Conservation (phyloP, 2,888 invertebrate genomes). For the Netelia melanura region DNA sequence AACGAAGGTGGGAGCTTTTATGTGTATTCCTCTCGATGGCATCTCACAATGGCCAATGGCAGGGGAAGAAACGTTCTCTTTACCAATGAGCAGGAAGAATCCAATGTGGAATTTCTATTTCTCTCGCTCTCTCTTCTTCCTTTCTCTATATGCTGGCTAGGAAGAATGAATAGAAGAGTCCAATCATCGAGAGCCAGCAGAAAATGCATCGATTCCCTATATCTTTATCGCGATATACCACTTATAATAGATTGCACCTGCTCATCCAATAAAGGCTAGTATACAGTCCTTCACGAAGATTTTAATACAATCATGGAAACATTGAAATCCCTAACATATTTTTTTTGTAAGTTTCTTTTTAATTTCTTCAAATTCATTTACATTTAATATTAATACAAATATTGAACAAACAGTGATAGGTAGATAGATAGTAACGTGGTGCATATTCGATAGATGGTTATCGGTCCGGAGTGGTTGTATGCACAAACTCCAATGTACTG, state of each 20-base stretch:
- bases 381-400: too few relatives aligned
- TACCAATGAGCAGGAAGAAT: slow-evolving; percentile 18
- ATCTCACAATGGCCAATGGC: slow-evolving; percentile 7
- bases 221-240: slow-evolving; percentile 1
- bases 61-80: slow-evolving; percentile 8
- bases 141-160: not conserved
- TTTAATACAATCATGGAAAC: slow-evolving; percentile 3
- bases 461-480: too few relatives aligned
- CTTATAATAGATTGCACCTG: not conserved
- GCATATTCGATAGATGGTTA: too few relatives aligned
- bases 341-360: too few relatives aligned
- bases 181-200: slow-evolving; percentile 43
- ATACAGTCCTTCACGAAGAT: not conserved
- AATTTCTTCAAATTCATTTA: too few relatives aligned
- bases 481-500: too few relatives aligned
- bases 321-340: not conserved
- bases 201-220: slow-evolving; percentile 25
- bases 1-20: slow-evolving; percentile 44
- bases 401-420: too few relatives aligned
- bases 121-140: slow-evolving; percentile 5
- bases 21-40: slow-evolving; percentile 27
- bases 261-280: not conserved
- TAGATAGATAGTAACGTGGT: too few relatives aligned
- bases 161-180: slow-evolving; percentile 48
- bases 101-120: slow-evolving; percentile 63